Evolutionary conservation across 2,113 vertebrate species (phyloP), one percentile per base, ranked within the genome.

Genomic region (Dicrurus megarhynchus): DNA sequence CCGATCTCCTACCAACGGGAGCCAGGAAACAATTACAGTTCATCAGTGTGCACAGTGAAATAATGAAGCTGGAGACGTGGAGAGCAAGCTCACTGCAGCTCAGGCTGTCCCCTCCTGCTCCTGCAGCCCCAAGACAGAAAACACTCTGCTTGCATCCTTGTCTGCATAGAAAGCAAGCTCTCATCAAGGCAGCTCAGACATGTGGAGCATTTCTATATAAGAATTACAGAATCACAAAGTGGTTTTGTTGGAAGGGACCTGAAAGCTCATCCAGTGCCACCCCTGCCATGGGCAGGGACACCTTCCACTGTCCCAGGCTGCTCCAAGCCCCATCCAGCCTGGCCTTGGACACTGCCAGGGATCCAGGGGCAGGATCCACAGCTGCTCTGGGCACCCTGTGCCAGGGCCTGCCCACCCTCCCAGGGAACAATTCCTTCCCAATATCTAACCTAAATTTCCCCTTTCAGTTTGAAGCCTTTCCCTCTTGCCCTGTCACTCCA

Each of bases 1-100:
- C 70, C 37, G 11, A 69, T 84, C 87, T 86, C 69, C 90, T 91
- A 79, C 70, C 63, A 49, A 74, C 1, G 1, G 50, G 46, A 91
- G 53, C 85, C 90, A 88, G 90, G 92, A 94, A 96, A 95, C 87
- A 86, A 92, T 96, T 96, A 95, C 28, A 84, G 87, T 69, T 95
- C 88, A 90, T 93, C 96, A 84, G 52, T 16, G 60, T 88, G 67
- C 71, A 30, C 8, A 53, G 93, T 9, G 42, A 55, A 46, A 67
- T 61, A 82, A 95, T 39, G 73, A 39, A 75, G 76, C 56, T 65
- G 76, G 85, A 87, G 90, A 68, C 1, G n/a, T 42, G 78, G 79
- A 80, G 16, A 75, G 73, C 59, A 94, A 90, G 68, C 19, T n/a
- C 46, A 27, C 73, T 64, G 69, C 46, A 63, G 80, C 44, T 89